These are phyloP conservation scores for Lagocephalus sceleratus DNA, from an alignment of 2,797 vertebrate species.

Conservation along the genomic window DNA sequence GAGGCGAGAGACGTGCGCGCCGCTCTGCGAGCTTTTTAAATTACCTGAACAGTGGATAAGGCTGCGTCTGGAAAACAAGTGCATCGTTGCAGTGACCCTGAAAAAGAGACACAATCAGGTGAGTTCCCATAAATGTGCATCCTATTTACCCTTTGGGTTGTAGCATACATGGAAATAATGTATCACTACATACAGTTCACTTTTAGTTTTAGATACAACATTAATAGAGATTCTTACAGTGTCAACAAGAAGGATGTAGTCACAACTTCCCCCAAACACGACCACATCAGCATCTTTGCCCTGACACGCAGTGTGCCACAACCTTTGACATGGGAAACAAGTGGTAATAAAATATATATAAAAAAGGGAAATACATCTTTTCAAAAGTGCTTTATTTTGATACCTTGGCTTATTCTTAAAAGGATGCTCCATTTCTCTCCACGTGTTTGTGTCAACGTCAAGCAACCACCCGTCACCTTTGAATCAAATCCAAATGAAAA, in stretches of 20 bases:
- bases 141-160: too few species aligned
- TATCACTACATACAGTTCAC: background rate
- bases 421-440: constrained; percentile 86
- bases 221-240: constrained; percentile 76
- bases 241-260: constrained; percentile 90
- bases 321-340: constrained; percentile 60
- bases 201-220: background rate
- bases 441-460: constrained; percentile 81
- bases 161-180: too few species aligned
- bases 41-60: constrained; percentile 88
- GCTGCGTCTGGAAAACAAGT: constrained; percentile 90
- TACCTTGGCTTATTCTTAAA: constrained; percentile 90
- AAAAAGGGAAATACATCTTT: too few species aligned
- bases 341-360: background rate
- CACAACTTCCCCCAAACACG: constrained; percentile 95
- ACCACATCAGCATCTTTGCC: constrained; percentile 90
- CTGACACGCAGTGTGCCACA: constrained; percentile 92
- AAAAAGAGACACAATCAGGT: constrained; percentile 12
- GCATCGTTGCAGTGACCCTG: constrained; percentile 89
- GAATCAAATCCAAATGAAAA: background rate
- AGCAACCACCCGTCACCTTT: constrained; percentile 90
- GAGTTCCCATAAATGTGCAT: background rate
- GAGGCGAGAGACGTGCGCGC: too few species aligned
- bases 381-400: background rate
- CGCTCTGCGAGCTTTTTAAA: background rate